phyloP scores from a whole-genome alignment of 1,140 invertebrate genomes.

The Gonioctena quinquepunctata region DNA sequence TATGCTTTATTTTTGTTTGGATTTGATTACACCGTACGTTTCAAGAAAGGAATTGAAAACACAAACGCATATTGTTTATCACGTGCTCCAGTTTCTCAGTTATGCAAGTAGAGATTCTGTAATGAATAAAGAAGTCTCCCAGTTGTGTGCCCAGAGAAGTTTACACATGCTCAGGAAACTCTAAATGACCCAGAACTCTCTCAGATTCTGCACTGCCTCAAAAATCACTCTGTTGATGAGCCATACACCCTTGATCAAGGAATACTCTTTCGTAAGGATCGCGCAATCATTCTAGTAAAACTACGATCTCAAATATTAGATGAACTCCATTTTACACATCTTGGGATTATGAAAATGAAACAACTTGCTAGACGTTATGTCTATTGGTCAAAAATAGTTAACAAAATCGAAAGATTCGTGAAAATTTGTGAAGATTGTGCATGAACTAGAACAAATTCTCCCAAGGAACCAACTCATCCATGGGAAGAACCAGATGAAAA shows the following conservation, averaged over 20 bases:
- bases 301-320: background rate
- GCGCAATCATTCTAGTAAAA: background rate
- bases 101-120: no score
- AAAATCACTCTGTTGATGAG: no score
- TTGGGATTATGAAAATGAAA: no score
- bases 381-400: no score
- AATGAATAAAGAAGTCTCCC: no score
- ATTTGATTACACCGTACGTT: constrained; percentile 38
- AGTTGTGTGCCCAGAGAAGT: no score
- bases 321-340: background rate
- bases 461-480: background rate
- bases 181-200: no score
- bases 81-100: no score
- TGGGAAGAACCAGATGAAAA: constrained; percentile 42
- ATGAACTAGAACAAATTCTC: background rate
- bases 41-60: constrained; percentile 28
- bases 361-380: no score
- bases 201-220: no score
- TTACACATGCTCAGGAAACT: no score
- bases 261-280: background rate
- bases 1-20: constrained; percentile 40
- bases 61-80: constrained; percentile 37
- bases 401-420: no score
- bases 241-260: constrained; percentile 17
- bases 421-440: background rate